phyloP scores from a whole-genome alignment of 1,140 invertebrate species.

The Hycleus phaleratus region DNA sequence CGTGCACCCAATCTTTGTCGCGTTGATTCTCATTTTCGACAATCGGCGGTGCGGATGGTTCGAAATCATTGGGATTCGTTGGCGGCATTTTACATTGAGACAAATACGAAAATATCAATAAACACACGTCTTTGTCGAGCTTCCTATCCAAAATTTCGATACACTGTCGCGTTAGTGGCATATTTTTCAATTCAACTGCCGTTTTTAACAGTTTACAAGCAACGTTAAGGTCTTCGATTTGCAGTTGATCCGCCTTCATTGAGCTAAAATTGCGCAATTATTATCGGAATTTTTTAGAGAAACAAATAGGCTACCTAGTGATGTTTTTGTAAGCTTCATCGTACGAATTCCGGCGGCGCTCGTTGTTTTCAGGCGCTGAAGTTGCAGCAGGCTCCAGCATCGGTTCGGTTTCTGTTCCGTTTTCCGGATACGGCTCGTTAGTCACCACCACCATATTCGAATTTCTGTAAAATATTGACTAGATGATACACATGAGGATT shows the following conservation, averaged over 20 bases:
- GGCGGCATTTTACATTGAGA: constrained; percentile 22
- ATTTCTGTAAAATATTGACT: neutral
- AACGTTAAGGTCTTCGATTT: constrained; percentile 27
- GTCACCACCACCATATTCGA: constrained; percentile 21
- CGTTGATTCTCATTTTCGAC: constrained; percentile 31
- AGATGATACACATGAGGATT: too few species aligned
- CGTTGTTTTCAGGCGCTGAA: constrained; percentile 8
- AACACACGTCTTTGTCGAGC: constrained; percentile 28
- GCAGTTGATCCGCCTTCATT: constrained; percentile 32
- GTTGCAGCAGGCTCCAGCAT: constrained; percentile 1
- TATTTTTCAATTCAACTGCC: constrained; percentile 32
- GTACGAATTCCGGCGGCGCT: constrained; percentile 7
- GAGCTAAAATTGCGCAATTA: constrained; percentile 24
- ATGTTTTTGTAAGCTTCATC: constrained; percentile 22
- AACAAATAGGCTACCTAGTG: constrained; percentile 14
- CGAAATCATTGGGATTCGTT: constrained; percentile 25
- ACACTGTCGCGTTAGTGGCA: constrained; percentile 35
- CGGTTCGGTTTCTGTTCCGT: constrained; percentile 14
- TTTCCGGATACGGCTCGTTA: constrained; percentile 9
- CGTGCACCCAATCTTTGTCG: constrained; percentile 33
- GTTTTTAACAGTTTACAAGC: constrained; percentile 32
- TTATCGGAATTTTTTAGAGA: constrained; percentile 1
- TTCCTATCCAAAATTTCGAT: constrained; percentile 32
- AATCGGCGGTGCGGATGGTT: constrained; percentile 37
- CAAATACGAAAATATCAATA: constrained; percentile 28